Evolutionary conservation across 2,113 vertebrate genomes (phyloP).

Genomic region (Peromyscus maniculatus): DNA sequence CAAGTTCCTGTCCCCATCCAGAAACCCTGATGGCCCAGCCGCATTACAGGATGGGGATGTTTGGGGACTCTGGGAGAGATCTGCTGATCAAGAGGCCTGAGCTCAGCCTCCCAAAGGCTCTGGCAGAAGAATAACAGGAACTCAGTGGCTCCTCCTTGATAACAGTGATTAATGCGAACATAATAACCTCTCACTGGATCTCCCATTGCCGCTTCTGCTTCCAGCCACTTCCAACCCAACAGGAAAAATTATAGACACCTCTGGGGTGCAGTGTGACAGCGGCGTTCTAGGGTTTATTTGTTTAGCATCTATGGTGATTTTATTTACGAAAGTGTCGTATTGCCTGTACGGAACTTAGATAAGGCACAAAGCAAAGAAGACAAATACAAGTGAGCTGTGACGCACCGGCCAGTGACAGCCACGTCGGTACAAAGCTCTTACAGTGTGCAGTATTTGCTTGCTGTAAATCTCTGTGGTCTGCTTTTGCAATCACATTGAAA

Average conservation of each 20-base stretch:
- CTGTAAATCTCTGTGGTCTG: neutral
- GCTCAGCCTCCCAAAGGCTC: neutral
- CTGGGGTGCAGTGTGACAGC: neutral
- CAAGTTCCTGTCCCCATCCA: neutral
- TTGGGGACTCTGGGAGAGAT: neutral
- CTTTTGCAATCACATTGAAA: neutral
- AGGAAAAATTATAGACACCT: conserved; percentile 27
- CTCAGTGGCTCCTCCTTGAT: conserved; percentile 60
- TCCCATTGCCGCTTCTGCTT: conserved; percentile 69
- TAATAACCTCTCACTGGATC: conserved; percentile 67
- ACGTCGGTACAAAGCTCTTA: neutral
- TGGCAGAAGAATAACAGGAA: conserved; percentile 74
- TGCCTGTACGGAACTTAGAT: conserved; percentile 47
- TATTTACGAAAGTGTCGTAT: neutral
- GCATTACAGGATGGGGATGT: conserved; percentile 20
- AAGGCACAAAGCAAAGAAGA: conserved; percentile 50
- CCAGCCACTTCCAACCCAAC: conserved; percentile 28
- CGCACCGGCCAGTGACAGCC: neutral
- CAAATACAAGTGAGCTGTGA: conserved; percentile 12
- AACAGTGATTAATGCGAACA: conserved; percentile 78
- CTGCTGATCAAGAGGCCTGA: conserved; percentile 62
- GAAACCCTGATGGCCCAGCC: neutral
- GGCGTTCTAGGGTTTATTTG: conserved; percentile 28
- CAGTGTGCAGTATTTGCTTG: neutral
- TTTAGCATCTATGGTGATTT: neutral